phyloP scores from a whole-genome alignment of 2,797 vertebrate species.

The Gymnoscopelus microlampas region DNA sequence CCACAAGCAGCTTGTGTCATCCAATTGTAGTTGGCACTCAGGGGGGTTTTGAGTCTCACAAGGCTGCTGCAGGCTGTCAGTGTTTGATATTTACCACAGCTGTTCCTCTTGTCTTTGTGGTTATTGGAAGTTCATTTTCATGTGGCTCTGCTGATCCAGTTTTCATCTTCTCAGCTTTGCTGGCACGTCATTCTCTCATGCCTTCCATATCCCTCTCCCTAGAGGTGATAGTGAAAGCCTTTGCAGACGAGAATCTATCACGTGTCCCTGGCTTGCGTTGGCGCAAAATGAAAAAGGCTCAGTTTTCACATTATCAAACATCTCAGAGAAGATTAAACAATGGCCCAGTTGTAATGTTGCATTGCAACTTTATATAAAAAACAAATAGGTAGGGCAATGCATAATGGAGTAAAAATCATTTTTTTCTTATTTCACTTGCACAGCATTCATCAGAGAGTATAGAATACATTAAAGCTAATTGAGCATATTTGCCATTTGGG shows the following conservation, averaged over 20 bases:
- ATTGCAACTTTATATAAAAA: constrained; percentile 43
- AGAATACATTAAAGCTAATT: constrained; percentile 76
- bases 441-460: constrained; percentile 61
- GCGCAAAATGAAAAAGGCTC: constrained; percentile 17
- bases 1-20: constrained; percentile 41
- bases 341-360: constrained; percentile 32
- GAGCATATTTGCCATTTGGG: constrained; percentile 76
- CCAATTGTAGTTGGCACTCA: constrained; percentile 52
- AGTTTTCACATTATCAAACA: constrained; percentile 8
- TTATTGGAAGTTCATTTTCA: constrained; percentile 43
- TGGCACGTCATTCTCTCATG: constrained; percentile 41
- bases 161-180: constrained; percentile 47
- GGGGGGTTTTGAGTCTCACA: constrained; percentile 44
- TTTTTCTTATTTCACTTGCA: constrained; percentile 48
- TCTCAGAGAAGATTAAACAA: not conserved
- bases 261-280: constrained; percentile 21
- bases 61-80: constrained; percentile 58
- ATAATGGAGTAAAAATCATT: constrained; percentile 51
- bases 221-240: constrained; percentile 34
- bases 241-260: constrained; percentile 33
- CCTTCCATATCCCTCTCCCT: constrained; percentile 35
- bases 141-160: constrained; percentile 44
- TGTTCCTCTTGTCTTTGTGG: constrained; percentile 54
- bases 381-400: constrained; percentile 47
- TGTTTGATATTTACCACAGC: constrained; percentile 70